Evolutionary conservation across 2,113 vertebrate species (phyloP), one percentile per base, ranked within the genome.

Genomic region (Gambusia holbrooki): DNA sequence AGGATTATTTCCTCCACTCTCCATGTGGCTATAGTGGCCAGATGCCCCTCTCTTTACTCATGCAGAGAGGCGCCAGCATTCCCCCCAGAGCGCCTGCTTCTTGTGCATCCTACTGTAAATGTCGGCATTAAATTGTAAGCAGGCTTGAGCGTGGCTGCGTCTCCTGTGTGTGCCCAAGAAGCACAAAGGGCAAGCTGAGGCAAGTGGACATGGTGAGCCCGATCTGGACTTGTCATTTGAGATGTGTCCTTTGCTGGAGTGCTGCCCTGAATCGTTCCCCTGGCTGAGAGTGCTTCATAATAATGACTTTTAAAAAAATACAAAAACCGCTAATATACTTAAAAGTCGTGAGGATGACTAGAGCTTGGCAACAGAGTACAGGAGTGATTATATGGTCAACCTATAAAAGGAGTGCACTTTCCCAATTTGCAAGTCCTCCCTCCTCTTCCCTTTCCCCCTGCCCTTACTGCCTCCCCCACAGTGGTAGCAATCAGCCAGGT

Each of bases 401-500:
- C 70, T 81, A 77, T 88, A 77, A 87, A 88, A 90, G 81, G 71
- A 73, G 72, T 80, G 81, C 79, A 84, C 83, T 87, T 80, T 80
- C 80, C 81, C 85, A 87, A 83, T 90, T 88, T 77, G 77, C 81
- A 79, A 79, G 71, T 66, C 71, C 77, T 73, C 25, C 62, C 66
- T 86, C 48, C 77, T 74, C 60, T 78, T 79, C 63, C 80, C 79
- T 69, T 79, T 10, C 51, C 68, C 86, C 66, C 87, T 76, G 74
- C 79, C 76, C 82, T 82, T 70, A 62, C 72, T 73, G 69, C 71
- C 85, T 25, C 87, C 79, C 79, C 84, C 85, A 73, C 80, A 77
- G 69, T 83, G 80, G 77, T 87, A 90, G 89, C 92, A 94, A 93
- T 94, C 93, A 93, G 91, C 88, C 93, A 95, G 93, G 93, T 95